phyloP scores from a whole-genome alignment of 1,140 invertebrate species.

The Steinernema khuongi region DNA sequence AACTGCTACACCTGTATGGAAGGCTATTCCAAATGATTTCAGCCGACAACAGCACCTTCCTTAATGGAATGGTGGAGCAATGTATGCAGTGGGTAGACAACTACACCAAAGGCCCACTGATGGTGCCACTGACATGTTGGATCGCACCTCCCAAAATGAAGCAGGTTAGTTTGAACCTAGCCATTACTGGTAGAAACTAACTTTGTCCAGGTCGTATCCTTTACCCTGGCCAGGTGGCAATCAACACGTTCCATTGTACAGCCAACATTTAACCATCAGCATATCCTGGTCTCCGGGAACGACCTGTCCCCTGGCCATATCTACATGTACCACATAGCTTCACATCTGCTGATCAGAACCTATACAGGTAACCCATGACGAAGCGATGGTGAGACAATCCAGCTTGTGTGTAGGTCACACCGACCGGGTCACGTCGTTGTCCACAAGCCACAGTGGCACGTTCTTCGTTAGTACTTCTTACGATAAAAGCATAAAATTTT shows the following conservation, averaged over 20 bases:
- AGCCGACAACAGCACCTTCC: slow-evolving; percentile 47
- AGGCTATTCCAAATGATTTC: slow-evolving; percentile 30
- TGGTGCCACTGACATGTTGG: slow-evolving; percentile 58
- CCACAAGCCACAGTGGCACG: slow-evolving; percentile 43
- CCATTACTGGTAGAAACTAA: slow-evolving; percentile 17
- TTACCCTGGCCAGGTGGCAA: slow-evolving; percentile 46
- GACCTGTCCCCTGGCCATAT: slow-evolving; percentile 44
- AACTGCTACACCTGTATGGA: slow-evolving; percentile 22
- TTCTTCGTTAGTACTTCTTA: slow-evolving; percentile 51
- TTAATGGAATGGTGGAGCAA: slow-evolving; percentile 53
- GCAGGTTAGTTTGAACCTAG: slow-evolving; percentile 32
- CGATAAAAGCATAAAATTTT: slow-evolving; percentile 48
- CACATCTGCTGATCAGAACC: slow-evolving; percentile 47
- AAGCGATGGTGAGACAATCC: neutral
- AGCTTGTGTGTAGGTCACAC: slow-evolving; percentile 42
- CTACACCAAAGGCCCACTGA: slow-evolving; percentile 47
- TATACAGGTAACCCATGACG: slow-evolving; percentile 41
- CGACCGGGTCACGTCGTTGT: slow-evolving; percentile 50
- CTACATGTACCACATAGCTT: slow-evolving; percentile 58
- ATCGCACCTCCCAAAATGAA: slow-evolving; percentile 57
- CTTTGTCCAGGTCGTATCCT: slow-evolving; percentile 28
- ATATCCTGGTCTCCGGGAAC: slow-evolving; percentile 51
- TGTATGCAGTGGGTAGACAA: slow-evolving; percentile 56
- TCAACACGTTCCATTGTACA: slow-evolving; percentile 44
- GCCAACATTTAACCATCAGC: slow-evolving; percentile 56